These are phyloP conservation scores for Athripsodes cinereus DNA, from an alignment of 2,888 invertebrate species.

Conservation along the genomic window DNA sequence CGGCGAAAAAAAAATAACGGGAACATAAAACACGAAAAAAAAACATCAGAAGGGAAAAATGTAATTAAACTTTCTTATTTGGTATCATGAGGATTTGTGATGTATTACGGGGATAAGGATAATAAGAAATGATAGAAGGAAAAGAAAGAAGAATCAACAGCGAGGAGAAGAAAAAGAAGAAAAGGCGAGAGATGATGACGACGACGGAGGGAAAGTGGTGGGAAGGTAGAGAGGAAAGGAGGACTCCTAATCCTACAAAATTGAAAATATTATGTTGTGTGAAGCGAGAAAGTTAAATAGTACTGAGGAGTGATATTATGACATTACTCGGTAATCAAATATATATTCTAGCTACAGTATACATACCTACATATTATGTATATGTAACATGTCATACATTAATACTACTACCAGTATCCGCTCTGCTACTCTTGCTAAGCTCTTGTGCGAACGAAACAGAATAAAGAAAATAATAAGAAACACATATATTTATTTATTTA, in stretches of 20 bases:
- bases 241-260: background rate
- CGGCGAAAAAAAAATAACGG: background rate
- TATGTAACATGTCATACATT: too few relatives aligned
- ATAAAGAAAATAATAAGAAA: too few relatives aligned
- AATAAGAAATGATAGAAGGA: background rate
- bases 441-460: too few relatives aligned
- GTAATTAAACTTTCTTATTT: background rate
- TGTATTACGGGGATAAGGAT: background rate
- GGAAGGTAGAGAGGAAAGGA: background rate
- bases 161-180: too few relatives aligned
- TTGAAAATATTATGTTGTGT: slow-evolving; percentile 2
- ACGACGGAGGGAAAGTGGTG: background rate
- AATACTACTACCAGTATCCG: too few relatives aligned
- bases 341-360: too few relatives aligned
- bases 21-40: background rate
- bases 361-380: too few relatives aligned
- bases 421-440: too few relatives aligned
- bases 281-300: background rate
- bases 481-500: too few relatives aligned
- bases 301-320: too few relatives aligned
- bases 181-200: background rate
- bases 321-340: too few relatives aligned
- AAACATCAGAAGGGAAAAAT: slow-evolving; percentile 2
- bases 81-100: background rate
- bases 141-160: too few relatives aligned